phyloP scores from a whole-genome alignment of 2,888 invertebrate genomes.

The Amiota communis region DNA sequence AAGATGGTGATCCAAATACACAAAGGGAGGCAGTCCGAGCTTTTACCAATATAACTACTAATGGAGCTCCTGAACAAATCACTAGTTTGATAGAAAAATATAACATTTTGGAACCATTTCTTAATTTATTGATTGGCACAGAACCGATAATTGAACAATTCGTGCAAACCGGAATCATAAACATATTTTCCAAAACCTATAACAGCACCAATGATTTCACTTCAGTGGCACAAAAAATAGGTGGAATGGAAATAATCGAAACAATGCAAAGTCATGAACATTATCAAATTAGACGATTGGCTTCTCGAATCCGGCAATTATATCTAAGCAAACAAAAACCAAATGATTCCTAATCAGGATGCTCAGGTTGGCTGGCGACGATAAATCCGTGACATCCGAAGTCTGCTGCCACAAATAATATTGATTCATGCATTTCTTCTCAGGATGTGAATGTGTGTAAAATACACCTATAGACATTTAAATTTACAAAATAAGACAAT shows the following conservation, averaged over 20 bases:
- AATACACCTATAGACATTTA: too few species aligned
- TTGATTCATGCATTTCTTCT: too few species aligned
- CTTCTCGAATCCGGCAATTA: too few species aligned
- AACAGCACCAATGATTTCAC: conserved; percentile 85
- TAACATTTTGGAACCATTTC: conserved; percentile 84
- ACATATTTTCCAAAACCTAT: conserved; percentile 84
- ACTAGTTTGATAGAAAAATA: conserved; percentile 78
- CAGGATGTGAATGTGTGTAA: too few species aligned
- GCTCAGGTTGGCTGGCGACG: too few species aligned
- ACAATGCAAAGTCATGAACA: conserved; percentile 87
- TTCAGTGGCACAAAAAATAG: conserved; percentile 89
- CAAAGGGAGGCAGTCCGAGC: conserved; percentile 96
- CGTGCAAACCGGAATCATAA: conserved; percentile 84
- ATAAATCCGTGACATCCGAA: too few species aligned
- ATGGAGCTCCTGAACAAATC: conserved; percentile 85
- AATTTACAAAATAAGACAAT: too few species aligned
- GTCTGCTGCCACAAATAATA: too few species aligned
- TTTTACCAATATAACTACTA: conserved; percentile 91
- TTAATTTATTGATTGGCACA: conserved; percentile 80
- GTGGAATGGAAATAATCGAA: conserved; percentile 93
- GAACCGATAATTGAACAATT: conserved; percentile 85
- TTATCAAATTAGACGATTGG: too few species aligned
- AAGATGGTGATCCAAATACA: conserved; percentile 81
- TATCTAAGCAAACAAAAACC: too few species aligned
- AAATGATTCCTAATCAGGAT: too few species aligned